Conservation (phyloP, 2,113 vertebrate species). For the Myocastor coypus region DNA sequence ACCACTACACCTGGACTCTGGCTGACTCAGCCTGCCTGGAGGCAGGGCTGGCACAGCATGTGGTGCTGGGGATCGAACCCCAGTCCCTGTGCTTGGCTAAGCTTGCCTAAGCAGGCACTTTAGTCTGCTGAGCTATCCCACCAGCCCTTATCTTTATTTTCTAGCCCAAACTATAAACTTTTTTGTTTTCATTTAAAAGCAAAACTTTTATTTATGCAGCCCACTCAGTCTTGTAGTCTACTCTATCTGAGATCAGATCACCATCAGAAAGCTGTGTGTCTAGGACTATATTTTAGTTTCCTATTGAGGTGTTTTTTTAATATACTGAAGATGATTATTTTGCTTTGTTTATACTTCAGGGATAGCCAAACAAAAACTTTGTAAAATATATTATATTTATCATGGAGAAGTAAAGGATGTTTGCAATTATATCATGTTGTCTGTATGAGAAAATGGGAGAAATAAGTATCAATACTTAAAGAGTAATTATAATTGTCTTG, state of each 20-base stretch:
- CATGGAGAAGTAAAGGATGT: slow-evolving; percentile 27
- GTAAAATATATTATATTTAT: neutral
- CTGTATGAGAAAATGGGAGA: neutral
- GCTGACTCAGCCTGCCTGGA: no score
- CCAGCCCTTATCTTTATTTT: neutral
- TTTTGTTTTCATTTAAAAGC: slow-evolving; percentile 46
- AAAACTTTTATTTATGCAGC: slow-evolving; percentile 37
- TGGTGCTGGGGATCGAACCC: no score
- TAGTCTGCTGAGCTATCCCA: no score
- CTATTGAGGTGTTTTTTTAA: neutral
- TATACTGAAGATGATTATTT: neutral
- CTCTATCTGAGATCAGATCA: neutral
- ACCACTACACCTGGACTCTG: no score
- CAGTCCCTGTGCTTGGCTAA: no score
- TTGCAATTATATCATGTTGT: neutral
- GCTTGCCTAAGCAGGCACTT: no score
- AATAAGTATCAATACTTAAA: slow-evolving; percentile 29
- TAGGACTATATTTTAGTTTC: neutral
- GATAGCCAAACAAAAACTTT: neutral
- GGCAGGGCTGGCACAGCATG: no score
- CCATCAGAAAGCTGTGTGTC: neutral
- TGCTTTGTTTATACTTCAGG: neutral
- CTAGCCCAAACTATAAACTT: neutral
- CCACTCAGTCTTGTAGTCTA: neutral
- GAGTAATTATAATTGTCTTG: slow-evolving; percentile 8